Evolutionary conservation across 2,888 invertebrate genomes (phyloP), one percentile per base, ranked within the genome.

Genomic region (Molorchus minor): DNA sequence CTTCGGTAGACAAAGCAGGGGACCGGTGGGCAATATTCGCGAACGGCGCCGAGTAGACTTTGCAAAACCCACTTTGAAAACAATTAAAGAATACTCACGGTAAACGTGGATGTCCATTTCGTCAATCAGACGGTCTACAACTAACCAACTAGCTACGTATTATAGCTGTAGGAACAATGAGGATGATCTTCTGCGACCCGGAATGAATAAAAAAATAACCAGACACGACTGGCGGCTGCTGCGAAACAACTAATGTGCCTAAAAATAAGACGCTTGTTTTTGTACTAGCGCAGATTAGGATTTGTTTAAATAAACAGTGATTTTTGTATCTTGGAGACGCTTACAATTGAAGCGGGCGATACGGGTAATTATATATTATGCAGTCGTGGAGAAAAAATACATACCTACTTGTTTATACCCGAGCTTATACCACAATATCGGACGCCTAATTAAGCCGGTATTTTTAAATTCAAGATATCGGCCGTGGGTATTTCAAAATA

Each of bases 1-100:
- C n/a, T n/a, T n/a, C n/a, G n/a, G n/a, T n/a, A n/a, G n/a, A n/a
- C n/a, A n/a, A n/a, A n/a, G n/a, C n/a, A n/a, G n/a, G n/a, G n/a
- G n/a, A n/a, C n/a, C n/a, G n/a, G n/a, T n/a, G n/a, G n/a, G n/a
- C 21, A 49, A 10, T 17, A 19, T 13, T 7, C 17, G 12, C 20
- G 12, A 21, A 21, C n/a, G 10, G 8, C 29, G 33, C 56, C 61
- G 64, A 66, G 64, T 63, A 66, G 66, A 66, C 3, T 38, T 12
- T 13, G 17, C n/a, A 40, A 21, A 43, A 21, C 43, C 2, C 3
- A 33, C 5, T 33, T 10, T 10, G 5, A n/a, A n/a, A 33, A 21
- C 21, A 7, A 13, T 21, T 21, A 15, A 25, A 29, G 1, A 44
- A 15, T 4, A 49, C 49, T 49, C 29, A 49, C 49, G 16, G 16